Conservation (phyloP, 2,113 vertebrate genomes). For the Mixornis gularis region DNA sequence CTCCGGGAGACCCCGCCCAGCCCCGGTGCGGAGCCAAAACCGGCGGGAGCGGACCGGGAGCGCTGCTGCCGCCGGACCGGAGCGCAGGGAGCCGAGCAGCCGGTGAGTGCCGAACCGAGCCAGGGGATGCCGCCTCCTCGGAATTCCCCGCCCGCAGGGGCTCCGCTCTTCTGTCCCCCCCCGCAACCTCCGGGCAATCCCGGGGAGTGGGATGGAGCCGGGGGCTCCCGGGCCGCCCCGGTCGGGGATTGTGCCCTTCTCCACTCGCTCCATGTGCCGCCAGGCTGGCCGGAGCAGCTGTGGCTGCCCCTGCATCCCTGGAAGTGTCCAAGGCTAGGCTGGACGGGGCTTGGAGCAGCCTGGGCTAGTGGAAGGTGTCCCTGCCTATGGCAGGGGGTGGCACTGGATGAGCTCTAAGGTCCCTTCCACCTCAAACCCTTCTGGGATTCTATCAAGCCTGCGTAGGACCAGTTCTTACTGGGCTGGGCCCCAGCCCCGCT, state of each 20-base stretch:
- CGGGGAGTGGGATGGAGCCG: not conserved
- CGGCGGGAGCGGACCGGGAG: not conserved
- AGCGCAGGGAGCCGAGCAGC: not conserved
- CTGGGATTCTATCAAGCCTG: not conserved
- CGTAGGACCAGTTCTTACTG: not conserved
- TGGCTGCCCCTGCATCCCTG: not conserved
- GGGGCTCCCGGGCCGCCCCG: not conserved
- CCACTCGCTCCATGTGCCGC: not conserved
- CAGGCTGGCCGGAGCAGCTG: not conserved
- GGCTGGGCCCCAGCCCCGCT: not conserved
- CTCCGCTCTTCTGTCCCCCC: not conserved
- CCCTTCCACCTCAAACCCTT: not conserved
- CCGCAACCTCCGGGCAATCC: not conserved
- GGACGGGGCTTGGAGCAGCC: not conserved
- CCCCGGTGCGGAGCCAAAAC: not conserved
- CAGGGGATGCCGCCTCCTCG: too few species aligned
- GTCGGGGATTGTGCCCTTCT: too few species aligned
- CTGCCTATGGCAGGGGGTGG: not conserved
- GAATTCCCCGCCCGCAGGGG: not conserved
- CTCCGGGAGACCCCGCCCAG: not conserved
- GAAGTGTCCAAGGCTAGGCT: accelerated
- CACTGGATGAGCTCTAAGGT: not conserved
- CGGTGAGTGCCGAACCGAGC: not conserved
- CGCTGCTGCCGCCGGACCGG: not conserved
- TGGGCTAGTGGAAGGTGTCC: not conserved